A percentile compares a stretch with the other conserved stretches of the same genome.
Conservation (phyloP, 2,888 invertebrate species). For the Vannuccia rotundouncinata region DNA sequence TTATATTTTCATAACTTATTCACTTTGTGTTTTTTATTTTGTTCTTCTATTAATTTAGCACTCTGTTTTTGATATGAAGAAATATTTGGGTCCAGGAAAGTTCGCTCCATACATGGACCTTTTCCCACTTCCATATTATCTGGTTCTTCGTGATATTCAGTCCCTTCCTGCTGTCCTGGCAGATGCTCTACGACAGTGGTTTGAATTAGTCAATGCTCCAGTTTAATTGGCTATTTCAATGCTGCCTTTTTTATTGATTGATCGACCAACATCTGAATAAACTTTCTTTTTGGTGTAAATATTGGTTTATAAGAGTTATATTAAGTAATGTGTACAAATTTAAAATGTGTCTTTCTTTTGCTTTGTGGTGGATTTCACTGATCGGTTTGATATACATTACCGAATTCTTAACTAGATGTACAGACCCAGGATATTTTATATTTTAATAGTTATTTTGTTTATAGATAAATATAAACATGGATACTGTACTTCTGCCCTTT, state of each 20-base stretch:
- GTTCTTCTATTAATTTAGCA: neutral
- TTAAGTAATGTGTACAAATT: too few relatives aligned
- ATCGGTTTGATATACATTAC: too few relatives aligned
- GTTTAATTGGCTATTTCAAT: neutral
- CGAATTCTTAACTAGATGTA: too few relatives aligned
- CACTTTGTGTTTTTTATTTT: neutral
- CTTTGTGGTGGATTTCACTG: too few relatives aligned
- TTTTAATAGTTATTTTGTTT: too few relatives aligned
- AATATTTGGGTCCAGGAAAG: too few relatives aligned
- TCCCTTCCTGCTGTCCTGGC: constrained; percentile 81
- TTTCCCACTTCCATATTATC: constrained; percentile 96
- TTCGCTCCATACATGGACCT: constrained; percentile 73
- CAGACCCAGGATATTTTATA: too few relatives aligned
- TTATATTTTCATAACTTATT: neutral
- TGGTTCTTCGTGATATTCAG: constrained; percentile 80
- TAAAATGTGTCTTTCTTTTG: too few relatives aligned
- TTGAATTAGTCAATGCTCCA: constrained; percentile 72
- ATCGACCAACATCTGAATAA: neutral
- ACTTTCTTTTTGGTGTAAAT: neutral
- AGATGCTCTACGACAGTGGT: constrained; percentile 95
- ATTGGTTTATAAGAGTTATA: too few relatives aligned
- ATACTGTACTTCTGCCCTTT: too few relatives aligned
- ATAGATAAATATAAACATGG: too few relatives aligned
- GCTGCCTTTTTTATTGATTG: too few relatives aligned
- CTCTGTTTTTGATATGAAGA: constrained; percentile 14